Base-by-base conservation (phyloP, 2,113 vertebrate species). In the Dolichotis patagonum region DNA sequence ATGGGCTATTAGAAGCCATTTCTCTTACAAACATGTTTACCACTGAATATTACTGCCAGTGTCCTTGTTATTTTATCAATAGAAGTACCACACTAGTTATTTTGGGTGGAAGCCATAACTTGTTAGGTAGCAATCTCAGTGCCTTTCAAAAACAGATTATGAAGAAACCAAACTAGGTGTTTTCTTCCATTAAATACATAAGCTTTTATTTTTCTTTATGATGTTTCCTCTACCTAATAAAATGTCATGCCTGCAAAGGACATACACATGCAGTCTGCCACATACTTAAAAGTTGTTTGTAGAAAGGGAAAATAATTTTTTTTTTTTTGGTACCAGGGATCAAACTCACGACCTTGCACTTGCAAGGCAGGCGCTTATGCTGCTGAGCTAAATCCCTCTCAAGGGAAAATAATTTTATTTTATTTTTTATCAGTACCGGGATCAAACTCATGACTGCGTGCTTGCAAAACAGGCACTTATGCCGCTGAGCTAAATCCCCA, bases 101-200 rank as follows among this genome's bases (percentile, higher is more conserved):
- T 82, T 78, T 49, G 22, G 67, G 71, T 43, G 54, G 0, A 3
- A 49, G 9, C 83, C 20, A 11, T 62, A 49, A 80, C 14, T 73
- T 84, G 46, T 81, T 83, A 71, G 17, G 80, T 67, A 86, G 88
- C 65, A 78, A 81, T 71, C 43, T 73, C 78, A 41, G 2, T 26
- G 49, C 54, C 52, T 94, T 46, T 86, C 46, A 67, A 85, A 95
- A 87, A 16, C 46, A 93, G 28, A 65, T 84, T 91, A 91, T 60
- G 87, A 89, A 62, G 43, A 96, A 80, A 84, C 20, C 54, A 95
- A 93, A 41, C 30, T 58, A 62, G 22, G 24, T 8, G 38, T 71
- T 56, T 73, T 54, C 24, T 69, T 80, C 63, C 7, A 43, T 60
- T 92, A 92, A 80, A 75, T 75, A 0, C 30, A 83, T 84, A 20